Evolutionary conservation across 2,113 vertebrate genomes (phyloP).

Genomic region (Casuarius casuarius): DNA sequence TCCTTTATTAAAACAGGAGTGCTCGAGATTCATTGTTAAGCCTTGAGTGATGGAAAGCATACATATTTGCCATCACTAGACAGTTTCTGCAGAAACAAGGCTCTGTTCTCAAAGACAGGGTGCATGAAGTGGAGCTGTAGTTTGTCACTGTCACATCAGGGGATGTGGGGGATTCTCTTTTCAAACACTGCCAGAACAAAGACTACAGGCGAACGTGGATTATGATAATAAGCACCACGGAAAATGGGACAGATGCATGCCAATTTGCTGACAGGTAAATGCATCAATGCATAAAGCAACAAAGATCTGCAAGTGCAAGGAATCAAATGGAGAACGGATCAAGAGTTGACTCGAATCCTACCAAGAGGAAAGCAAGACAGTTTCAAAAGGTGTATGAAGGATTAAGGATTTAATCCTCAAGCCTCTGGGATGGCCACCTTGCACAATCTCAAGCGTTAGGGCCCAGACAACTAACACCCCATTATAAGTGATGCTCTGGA

Average conservation of each 20-base stretch:
- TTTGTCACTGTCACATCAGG: neutral
- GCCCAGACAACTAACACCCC: neutral
- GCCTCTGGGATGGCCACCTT: neutral
- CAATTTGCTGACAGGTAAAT: neutral
- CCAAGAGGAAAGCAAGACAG: neutral
- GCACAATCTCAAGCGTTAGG: accelerated
- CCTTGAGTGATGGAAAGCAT: neutral
- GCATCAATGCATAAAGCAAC: neutral
- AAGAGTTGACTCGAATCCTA: neutral
- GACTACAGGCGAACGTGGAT: accelerated
- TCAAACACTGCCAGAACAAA: neutral
- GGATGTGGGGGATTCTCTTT: neutral
- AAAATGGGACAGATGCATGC: neutral
- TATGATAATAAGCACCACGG: neutral
- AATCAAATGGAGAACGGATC: neutral
- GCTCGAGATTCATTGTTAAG: neutral
- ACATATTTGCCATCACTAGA: neutral
- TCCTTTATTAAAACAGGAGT: neutral
- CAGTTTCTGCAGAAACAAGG: neutral
- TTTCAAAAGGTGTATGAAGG: neutral
- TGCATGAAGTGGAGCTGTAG: neutral
- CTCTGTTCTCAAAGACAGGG: neutral
- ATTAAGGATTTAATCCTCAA: neutral
- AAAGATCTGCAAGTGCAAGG: neutral
- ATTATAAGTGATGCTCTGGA: neutral